Evolutionary conservation across 2,888 invertebrate species (phyloP).

Genomic region (Idaea aversata): DNA sequence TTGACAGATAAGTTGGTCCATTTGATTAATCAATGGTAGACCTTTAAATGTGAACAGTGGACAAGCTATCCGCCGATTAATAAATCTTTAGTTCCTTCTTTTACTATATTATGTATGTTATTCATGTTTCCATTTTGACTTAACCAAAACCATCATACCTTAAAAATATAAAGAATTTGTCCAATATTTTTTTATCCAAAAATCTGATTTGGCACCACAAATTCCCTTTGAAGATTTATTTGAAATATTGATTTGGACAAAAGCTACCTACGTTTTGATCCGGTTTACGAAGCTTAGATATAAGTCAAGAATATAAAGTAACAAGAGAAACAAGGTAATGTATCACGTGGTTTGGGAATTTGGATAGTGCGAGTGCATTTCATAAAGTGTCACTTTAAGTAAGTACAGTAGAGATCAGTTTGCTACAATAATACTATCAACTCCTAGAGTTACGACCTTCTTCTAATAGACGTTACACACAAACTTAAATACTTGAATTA

Average conservation of each 20-base stretch:
- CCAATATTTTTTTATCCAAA: neutral
- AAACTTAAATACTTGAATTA: too few relatives aligned
- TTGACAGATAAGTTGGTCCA: too few relatives aligned
- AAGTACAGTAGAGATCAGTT: neutral
- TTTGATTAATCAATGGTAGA: too few relatives aligned
- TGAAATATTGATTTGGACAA: constrained; percentile 10
- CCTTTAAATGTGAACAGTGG: too few relatives aligned
- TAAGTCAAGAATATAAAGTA: constrained; percentile 24
- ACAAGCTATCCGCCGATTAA: too few relatives aligned
- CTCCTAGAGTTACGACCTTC: too few relatives aligned
- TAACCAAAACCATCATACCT: neutral
- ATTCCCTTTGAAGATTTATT: neutral
- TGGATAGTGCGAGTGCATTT: constrained; percentile 50
- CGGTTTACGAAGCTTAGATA: constrained; percentile 15
- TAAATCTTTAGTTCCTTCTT: too few relatives aligned
- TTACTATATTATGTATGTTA: neutral
- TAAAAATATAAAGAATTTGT: neutral
- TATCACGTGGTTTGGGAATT: constrained; percentile 45
- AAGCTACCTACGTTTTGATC: constrained; percentile 9
- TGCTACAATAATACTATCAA: too few relatives aligned
- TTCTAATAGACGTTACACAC: too few relatives aligned
- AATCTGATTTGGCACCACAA: neutral
- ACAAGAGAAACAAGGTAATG: constrained; percentile 38
- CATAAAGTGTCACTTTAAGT: constrained; percentile 19
- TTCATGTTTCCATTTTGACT: constrained; percentile 12